phyloP scores from a whole-genome alignment of 1,140 invertebrate genomes.

The Neotoxoptera formosana region DNA sequence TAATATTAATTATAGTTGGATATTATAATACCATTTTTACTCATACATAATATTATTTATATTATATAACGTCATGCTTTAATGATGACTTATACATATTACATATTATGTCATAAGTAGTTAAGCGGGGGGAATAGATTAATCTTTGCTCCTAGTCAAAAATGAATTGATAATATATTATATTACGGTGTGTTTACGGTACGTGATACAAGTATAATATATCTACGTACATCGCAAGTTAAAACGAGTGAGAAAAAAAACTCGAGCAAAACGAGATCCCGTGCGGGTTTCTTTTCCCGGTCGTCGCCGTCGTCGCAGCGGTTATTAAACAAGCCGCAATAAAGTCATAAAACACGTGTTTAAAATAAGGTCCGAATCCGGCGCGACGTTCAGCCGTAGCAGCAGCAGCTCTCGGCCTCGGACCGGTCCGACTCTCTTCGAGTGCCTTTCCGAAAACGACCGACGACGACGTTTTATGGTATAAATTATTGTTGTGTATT shows the following conservation, averaged over 20 bases:
- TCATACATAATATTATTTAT: no score
- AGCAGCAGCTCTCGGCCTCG: background rate
- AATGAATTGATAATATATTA: background rate
- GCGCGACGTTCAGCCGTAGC: background rate
- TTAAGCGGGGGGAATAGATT: no score
- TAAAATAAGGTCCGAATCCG: slow-evolving; percentile 25
- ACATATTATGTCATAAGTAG: no score
- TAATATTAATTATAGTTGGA: no score
- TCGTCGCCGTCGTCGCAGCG: background rate
- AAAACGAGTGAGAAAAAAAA: slow-evolving; percentile 20
- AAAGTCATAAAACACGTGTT: slow-evolving; percentile 53
- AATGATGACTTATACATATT: no score
- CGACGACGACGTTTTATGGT: background rate
- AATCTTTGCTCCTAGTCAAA: background rate
- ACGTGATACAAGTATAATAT: background rate
- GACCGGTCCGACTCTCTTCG: background rate
- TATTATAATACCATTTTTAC: no score
- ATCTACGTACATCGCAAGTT: no score
- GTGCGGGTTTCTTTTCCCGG: background rate
- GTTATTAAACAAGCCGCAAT: slow-evolving; percentile 20
- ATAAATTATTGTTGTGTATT: background rate
- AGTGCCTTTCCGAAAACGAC: slow-evolving; percentile 1
- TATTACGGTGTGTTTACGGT: background rate
- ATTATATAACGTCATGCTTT: no score
- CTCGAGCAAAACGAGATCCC: slow-evolving; percentile 30